Evolutionary conservation across 2,113 vertebrate species (phyloP).

Genomic region (Naja naja): DNA sequence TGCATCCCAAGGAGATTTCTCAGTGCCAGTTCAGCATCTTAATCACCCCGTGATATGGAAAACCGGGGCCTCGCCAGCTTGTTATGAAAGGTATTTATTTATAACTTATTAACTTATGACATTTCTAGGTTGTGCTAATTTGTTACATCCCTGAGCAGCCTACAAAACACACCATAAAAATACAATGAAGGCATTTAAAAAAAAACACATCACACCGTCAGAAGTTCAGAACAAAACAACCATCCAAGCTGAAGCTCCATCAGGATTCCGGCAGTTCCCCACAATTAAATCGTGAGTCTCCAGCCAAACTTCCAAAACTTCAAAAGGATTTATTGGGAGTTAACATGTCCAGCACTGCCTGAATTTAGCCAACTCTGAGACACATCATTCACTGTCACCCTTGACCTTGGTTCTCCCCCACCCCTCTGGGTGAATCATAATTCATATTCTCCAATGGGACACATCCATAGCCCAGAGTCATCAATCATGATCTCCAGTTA

Average conservation of each 20-base stretch:
- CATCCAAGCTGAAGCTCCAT: neutral
- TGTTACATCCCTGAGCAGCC: neutral
- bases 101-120: neutral
- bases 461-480: too few relatives aligned
- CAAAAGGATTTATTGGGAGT: too few relatives aligned
- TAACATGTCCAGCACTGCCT: too few relatives aligned
- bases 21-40: neutral
- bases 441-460: too few relatives aligned
- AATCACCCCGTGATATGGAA: neutral
- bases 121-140: neutral
- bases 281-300: too few relatives aligned
- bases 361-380: too few relatives aligned
- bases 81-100: neutral
- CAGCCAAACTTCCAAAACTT: too few relatives aligned
- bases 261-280: too few relatives aligned
- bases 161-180: neutral
- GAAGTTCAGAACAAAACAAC: neutral
- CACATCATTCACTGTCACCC: too few relatives aligned
- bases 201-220: neutral
- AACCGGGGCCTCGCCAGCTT: neutral
- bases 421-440: too few relatives aligned
- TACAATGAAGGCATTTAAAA: neutral
- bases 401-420: too few relatives aligned
- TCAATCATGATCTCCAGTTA: too few relatives aligned
- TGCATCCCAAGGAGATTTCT: neutral